Evolutionary conservation across 2,113 vertebrate species (phyloP).

Genomic region (Serilophus lunatus): DNA sequence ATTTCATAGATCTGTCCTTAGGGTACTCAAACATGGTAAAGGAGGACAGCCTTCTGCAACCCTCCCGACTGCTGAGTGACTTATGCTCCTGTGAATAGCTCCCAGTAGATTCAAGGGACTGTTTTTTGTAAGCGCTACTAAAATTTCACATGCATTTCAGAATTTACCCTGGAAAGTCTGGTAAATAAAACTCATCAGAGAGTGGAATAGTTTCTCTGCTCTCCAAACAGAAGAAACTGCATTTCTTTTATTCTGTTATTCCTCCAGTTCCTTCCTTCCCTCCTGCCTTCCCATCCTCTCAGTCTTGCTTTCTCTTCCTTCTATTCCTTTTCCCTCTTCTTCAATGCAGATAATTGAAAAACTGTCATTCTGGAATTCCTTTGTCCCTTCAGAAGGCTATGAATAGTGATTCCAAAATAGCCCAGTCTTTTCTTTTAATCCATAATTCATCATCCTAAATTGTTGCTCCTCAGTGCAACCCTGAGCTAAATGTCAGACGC

Average conservation of each 20-base stretch:
- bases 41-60: neutral
- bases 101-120: neutral
- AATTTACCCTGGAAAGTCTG: neutral
- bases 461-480: conserved; percentile 21
- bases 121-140: neutral
- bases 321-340: neutral
- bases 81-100: neutral
- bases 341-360: conserved; percentile 20
- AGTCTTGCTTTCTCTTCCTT: neutral
- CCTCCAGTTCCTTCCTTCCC: neutral
- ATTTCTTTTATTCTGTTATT: neutral
- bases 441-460: conserved; percentile 54
- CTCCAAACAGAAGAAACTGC: neutral
- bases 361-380: conserved; percentile 2
- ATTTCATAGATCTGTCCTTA: neutral
- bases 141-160: neutral
- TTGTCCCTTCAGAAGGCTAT: neutral
- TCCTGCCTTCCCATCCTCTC: neutral
- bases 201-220: neutral
- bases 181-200: neutral
- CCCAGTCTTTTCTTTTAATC: conserved; percentile 38
- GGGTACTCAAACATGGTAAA: accelerated
- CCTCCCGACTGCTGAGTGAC: neutral
- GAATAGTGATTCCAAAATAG: conserved; percentile 15
- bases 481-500: conserved; percentile 22